Evolutionary conservation across 2,888 invertebrate genomes (phyloP).

Genomic region (Amphipyra tragopoginis): DNA sequence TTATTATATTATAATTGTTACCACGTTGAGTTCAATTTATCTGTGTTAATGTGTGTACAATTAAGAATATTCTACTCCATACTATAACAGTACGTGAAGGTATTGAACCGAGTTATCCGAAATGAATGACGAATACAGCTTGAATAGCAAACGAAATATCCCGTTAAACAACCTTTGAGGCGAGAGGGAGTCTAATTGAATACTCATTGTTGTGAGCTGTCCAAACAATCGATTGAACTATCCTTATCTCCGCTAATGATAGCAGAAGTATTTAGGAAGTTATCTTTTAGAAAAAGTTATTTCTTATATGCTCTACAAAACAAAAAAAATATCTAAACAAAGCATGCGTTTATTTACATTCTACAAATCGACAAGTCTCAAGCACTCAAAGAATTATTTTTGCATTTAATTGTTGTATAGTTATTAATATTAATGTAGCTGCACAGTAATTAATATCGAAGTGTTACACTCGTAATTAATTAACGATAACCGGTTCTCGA

Average conservation of each 20-base stretch:
- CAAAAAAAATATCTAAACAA: too few relatives aligned
- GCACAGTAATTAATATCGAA: constrained; percentile 22
- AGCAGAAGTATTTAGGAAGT: constrained; percentile 17
- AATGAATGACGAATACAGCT: constrained; percentile 39
- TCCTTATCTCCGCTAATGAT: background rate
- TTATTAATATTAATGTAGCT: constrained; percentile 13
- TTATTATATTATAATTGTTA: too few relatives aligned
- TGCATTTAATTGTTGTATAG: background rate
- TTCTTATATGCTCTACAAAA: too few relatives aligned
- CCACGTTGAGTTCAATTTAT: too few relatives aligned
- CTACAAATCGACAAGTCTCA: background rate
- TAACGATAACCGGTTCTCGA: constrained; percentile 32
- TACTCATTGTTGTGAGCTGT: constrained; percentile 24
- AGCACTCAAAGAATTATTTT: constrained; percentile 14
- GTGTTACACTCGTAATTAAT: constrained; percentile 38
- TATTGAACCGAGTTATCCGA: constrained; percentile 43
- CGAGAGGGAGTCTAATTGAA: constrained; percentile 37
- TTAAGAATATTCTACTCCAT: too few relatives aligned
- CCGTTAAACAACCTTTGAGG: constrained; percentile 53
- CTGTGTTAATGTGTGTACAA: too few relatives aligned
- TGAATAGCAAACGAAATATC: constrained; percentile 50
- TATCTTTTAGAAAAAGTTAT: too few relatives aligned
- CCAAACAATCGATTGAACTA: constrained; percentile 27
- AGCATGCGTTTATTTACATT: background rate
- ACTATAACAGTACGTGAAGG: constrained; percentile 28